These are phyloP conservation scores for Cataglyphis livida DNA, from an alignment of 2,888 invertebrate genomes.

Conservation along the genomic window DNA sequence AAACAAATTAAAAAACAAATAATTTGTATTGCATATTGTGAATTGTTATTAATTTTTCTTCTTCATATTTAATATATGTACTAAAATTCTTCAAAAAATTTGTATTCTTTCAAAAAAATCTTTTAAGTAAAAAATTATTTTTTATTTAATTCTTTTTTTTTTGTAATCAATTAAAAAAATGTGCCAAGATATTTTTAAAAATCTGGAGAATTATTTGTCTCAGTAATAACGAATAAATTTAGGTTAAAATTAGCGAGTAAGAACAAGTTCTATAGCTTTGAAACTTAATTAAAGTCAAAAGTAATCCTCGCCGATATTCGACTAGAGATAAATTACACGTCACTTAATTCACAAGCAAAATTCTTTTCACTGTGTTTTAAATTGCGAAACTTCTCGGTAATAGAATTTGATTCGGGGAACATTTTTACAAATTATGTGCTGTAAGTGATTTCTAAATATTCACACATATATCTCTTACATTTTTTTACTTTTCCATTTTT, in stretches of 20 bases:
- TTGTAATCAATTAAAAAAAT: neutral
- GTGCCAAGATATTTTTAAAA: slow-evolving; percentile 14
- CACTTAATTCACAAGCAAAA: slow-evolving; percentile 42
- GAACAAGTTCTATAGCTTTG: slow-evolving; percentile 51
- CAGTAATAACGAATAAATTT: slow-evolving; percentile 25
- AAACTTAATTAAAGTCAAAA: slow-evolving; percentile 61
- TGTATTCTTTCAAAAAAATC: neutral
- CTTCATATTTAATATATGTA: neutral
- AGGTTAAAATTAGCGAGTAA: neutral
- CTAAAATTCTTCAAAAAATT: neutral
- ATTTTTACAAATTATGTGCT: neutral
- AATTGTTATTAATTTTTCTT: neutral
- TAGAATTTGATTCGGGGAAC: slow-evolving; percentile 11
- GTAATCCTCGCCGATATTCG: slow-evolving; percentile 52
- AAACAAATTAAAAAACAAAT: slow-evolving; percentile 23
- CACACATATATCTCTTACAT: neutral
- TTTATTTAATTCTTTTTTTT: neutral
- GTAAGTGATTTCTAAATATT: neutral
- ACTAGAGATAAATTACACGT: slow-evolving; percentile 49
- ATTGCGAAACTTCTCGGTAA: slow-evolving; percentile 41
- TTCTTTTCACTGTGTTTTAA: slow-evolving; percentile 48
- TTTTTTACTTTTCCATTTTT: no score
- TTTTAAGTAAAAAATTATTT: neutral
- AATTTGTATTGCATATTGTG: neutral
- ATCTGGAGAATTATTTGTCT: slow-evolving; percentile 28